Evolutionary conservation across 2,797 vertebrate species (phyloP).

Genomic region (Gambusia yucatana): DNA sequence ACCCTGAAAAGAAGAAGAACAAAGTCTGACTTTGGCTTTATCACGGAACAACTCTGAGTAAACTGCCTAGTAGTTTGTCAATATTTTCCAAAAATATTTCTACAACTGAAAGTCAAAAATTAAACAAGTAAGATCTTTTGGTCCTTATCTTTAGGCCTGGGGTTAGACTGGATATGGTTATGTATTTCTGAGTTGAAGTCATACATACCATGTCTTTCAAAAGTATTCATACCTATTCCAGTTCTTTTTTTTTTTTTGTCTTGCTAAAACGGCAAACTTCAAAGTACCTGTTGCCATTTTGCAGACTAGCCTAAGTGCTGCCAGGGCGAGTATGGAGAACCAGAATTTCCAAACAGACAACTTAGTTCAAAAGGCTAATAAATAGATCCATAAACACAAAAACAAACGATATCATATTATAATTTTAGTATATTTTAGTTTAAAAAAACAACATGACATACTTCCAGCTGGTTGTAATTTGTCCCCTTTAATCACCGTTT

Average conservation of each 20-base stretch:
- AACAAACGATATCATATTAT: too few relatives aligned
- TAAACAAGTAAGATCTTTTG: not conserved
- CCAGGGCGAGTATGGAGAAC: too few relatives aligned
- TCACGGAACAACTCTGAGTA: not conserved
- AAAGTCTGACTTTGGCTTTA: not conserved
- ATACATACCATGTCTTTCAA: not conserved
- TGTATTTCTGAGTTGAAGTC: not conserved
- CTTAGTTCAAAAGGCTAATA: too few relatives aligned
- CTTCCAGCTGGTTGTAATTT: too few relatives aligned
- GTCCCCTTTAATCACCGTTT: too few relatives aligned
- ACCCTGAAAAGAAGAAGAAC: conserved; percentile 77
- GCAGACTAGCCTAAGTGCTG: too few relatives aligned
- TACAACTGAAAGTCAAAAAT: not conserved
- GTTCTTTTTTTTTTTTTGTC: not conserved
- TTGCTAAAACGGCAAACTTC: not conserved
- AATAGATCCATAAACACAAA: too few relatives aligned
- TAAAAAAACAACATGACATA: too few relatives aligned
- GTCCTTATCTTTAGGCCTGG: not conserved
- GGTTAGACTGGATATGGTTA: not conserved
- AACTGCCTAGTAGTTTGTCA: not conserved
- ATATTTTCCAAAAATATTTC: not conserved
- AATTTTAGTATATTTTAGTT: too few relatives aligned
- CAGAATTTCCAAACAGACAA: too few relatives aligned
- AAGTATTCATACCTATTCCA: not conserved
- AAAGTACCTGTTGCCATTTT: not conserved